Base-by-base conservation (phyloP, 2,113 vertebrate genomes). In the Syrrhaptes paradoxus region DNA sequence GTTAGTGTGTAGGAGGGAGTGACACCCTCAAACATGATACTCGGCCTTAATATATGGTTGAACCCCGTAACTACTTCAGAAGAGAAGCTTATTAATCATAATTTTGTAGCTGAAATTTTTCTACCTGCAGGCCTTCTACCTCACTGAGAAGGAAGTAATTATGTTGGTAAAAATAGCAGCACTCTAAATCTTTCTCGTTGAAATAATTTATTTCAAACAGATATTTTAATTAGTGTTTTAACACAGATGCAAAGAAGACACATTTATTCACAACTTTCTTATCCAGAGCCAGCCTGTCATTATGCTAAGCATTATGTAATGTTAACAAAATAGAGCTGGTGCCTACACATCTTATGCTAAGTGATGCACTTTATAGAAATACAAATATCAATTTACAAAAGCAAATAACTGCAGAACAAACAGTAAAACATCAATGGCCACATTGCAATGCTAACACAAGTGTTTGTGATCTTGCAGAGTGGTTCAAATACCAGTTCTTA, bases 151-250 rank as follows among this genome's bases (percentile, higher is more conserved):
- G 57, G 43, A 48, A 85, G 70, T 58, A 77, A 94, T 96, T 89
- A 71, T 36, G 26, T 24, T 36, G 14, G 20, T 61, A 79, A 96
- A 97, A 91, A 92, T 90, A 95, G 79, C 43, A 80, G 48, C 62
- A 61, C 28, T 51, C 25, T 41, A 71, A 78, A 65, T 43, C 59
- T 74, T 84, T 80, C 29, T 34, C 46, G 93, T 92, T 63, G 75
- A 77, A 93, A 85, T 48, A 51, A 71, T 63, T 91, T 49, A 41
- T 79, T 96, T 94, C 0, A 1, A 93, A 70, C 29, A 61, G 66
- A 31, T 95, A 79, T 74, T 88, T 93, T 54, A 88, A 96, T 88
- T 76, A 82, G 24, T 25, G 36, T 86, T 92, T 93, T 76, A 90
- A 71, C 70, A 74, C 31, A 41, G 67, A 46, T 8, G 9, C 52